phyloP scores from a whole-genome alignment of 1,140 invertebrate species.

The Hylaeus anthracinus region DNA sequence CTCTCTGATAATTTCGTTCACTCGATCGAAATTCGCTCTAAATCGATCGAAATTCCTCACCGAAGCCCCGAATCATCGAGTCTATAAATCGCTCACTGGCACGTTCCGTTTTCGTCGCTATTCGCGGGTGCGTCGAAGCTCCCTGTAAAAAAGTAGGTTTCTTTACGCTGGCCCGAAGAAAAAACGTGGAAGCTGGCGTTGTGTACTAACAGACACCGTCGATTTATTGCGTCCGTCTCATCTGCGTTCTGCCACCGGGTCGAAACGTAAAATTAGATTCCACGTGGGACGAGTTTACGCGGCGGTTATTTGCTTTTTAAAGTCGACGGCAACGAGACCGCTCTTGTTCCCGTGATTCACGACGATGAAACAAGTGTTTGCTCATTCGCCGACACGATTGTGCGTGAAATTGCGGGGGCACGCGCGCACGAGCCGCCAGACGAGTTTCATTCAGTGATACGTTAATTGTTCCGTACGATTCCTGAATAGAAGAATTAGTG shows the following conservation, averaged over 20 bases:
- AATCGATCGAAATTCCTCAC: too few relatives aligned
- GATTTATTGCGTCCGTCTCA: constrained; percentile 22
- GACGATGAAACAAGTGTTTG: constrained; percentile 33
- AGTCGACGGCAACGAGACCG: neutral
- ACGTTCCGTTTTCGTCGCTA: neutral
- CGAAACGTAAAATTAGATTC: constrained; percentile 25
- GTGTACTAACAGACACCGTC: neutral
- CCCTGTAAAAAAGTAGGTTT: neutral
- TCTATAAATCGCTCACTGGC: too few relatives aligned
- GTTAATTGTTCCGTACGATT: constrained; percentile 16
- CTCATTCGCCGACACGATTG: constrained; percentile 26
- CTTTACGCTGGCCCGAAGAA: neutral
- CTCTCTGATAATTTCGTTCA: too few relatives aligned
- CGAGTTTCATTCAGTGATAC: constrained; percentile 24
- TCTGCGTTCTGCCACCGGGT: constrained; percentile 15
- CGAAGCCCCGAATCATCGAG: neutral
- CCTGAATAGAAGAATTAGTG: neutral
- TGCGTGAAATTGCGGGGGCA: constrained; percentile 23
- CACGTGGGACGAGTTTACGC: constrained; percentile 1
- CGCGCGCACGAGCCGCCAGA: neutral
- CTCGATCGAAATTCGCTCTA: too few relatives aligned
- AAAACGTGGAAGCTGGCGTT: constrained; percentile 17
- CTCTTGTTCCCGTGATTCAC: constrained; percentile 29
- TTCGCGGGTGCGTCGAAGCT: neutral
- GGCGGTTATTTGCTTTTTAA: constrained; percentile 19